Base-by-base conservation (phyloP, 2,888 invertebrate genomes). In the Zelleria hepariella region DNA sequence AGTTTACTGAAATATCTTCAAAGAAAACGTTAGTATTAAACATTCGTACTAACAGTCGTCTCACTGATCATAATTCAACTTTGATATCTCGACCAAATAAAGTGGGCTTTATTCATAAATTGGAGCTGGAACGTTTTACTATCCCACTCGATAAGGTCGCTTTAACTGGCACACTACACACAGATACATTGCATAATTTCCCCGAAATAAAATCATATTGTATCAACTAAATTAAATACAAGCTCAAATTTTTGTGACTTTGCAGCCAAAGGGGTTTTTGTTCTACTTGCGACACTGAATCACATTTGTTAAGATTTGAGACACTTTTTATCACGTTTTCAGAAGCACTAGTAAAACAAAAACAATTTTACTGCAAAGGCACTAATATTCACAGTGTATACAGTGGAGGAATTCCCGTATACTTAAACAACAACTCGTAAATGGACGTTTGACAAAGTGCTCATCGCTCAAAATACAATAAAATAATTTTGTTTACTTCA, bases 381-480 rank as follows among this genome's bases (percentile, higher is more conserved):
- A n/a, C n/a, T n/a, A n/a, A n/a, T n/a, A n/a, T n/a, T n/a, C n/a
- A n/a, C n/a, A n/a, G n/a, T n/a, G n/a, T n/a, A 86, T 83, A 86
- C 86, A 86, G 86, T 80, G 78, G 85, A 86, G 87, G 85, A 86
- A 87, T 81, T 15, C 74, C 64, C 66, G 64, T 67, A 72, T 69
- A 75, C 75, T 80, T 76, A 49, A 26, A 82, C 75, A 57, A 49
- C 58, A 58, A 58, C 15, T 73, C 72, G 71, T 81, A 80, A 81
- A 82, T 85, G 85, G 86, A 86, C 86, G 82, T 80, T 78, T 79
- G 75, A 77, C 70, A 76, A 64, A 68, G 67, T 66, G 56, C 56
- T 57, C 47, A n/a, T 15, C 47, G 57, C 47, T 47, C 67, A 62
- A 67, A 66, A 62, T 59, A 63, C 67, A 62, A 27, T n/a, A 27